phyloP scores from a whole-genome alignment of 1,140 invertebrate species.

The Neodiprion virginianus region DNA sequence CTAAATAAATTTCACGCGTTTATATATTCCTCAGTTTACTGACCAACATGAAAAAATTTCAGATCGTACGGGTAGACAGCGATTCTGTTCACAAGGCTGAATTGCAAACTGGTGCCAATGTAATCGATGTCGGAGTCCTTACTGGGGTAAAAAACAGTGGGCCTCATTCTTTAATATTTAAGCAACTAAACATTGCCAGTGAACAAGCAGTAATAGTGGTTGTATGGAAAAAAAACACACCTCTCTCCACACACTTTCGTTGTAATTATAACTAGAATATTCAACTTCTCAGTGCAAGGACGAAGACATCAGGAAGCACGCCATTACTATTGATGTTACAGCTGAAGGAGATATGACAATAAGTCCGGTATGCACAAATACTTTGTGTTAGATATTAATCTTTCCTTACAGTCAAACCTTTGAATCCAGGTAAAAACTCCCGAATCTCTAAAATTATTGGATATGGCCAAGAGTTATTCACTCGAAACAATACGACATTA shows the following conservation, averaged over 20 bases:
- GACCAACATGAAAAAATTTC: constrained; percentile 32
- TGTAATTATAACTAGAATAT: constrained; percentile 15
- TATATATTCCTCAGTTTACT: not conserved
- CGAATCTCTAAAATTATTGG: not conserved
- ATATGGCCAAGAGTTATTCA: not conserved
- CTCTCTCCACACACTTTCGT: not conserved
- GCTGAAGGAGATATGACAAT: constrained; percentile 36
- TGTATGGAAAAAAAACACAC: not conserved
- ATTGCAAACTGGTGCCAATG: constrained; percentile 38
- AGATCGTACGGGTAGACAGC: constrained; percentile 39
- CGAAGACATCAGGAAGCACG: constrained; percentile 28
- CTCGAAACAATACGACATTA: not conserved
- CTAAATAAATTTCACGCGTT: not conserved
- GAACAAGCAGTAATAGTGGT: not conserved
- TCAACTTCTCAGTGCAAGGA: constrained; percentile 25
- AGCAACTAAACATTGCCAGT: not conserved
- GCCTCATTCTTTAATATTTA: not conserved
- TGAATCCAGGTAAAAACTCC: not conserved
- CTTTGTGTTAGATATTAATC: constrained; percentile 20
- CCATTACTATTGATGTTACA: constrained; percentile 34
- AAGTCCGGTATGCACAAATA: constrained; percentile 34
- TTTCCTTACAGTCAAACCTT: not conserved
- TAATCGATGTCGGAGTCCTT: constrained; percentile 27
- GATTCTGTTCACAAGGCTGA: constrained; percentile 34
- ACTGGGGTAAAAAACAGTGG: constrained; percentile 28